Conservation (phyloP, 2,888 invertebrate species). For the Entomobrya multifasciata region DNA sequence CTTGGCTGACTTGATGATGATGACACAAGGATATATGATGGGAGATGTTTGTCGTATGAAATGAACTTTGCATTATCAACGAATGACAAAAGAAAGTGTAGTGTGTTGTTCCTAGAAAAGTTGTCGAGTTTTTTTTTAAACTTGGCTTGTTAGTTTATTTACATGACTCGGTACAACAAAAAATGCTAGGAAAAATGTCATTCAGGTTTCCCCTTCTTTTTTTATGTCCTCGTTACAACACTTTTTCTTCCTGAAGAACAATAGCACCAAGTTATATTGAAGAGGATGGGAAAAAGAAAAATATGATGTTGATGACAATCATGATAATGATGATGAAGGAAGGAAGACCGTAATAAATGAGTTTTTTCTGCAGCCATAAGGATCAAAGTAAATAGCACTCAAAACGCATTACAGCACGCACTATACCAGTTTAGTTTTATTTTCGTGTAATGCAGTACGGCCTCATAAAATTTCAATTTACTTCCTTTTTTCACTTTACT, state of each 20-base stretch:
- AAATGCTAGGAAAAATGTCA: background rate
- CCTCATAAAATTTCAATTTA: conserved; percentile 62
- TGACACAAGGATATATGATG: conserved; percentile 33
- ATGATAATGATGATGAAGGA: conserved; percentile 16
- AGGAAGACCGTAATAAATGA: conserved; percentile 30
- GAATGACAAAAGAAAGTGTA: background rate
- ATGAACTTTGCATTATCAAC: conserved; percentile 9
- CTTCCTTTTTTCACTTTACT: background rate
- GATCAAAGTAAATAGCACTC: conserved; percentile 8
- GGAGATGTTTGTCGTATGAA: background rate
- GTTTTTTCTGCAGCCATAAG: conserved; percentile 15
- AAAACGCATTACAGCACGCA: background rate
- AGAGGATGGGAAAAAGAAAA: background rate
- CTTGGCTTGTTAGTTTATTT: background rate
- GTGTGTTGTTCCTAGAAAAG: too few species aligned
- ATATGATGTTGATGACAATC: conserved; percentile 17
- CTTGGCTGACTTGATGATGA: background rate
- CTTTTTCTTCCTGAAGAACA: background rate
- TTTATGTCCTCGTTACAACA: background rate
- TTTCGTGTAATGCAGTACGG: conserved; percentile 27
- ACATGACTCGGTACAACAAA: background rate
- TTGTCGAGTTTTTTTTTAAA: background rate
- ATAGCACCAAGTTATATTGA: too few species aligned
- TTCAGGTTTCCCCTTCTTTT: background rate
- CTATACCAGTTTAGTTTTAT: background rate